Percentiles rank a stretch among this genome's conserved stretches.
Evolutionary conservation across 2,888 invertebrate species (phyloP).

Genomic region (Molorchus minor): DNA sequence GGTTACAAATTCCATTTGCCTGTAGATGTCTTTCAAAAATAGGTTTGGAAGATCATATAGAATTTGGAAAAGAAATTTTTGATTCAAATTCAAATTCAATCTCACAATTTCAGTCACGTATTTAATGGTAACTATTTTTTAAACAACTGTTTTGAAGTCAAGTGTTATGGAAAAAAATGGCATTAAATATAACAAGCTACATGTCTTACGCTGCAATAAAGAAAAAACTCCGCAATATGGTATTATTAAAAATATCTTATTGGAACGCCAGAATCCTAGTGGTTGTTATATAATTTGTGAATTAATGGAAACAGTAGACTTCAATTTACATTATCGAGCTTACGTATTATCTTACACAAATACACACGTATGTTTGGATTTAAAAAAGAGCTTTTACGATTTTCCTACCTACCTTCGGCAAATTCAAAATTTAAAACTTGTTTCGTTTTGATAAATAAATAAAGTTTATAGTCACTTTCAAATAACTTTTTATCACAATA

Average conservation of each 20-base stretch:
- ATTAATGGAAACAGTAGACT: conserved; percentile 3
- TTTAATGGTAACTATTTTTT: conserved; percentile 7
- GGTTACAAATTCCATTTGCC: conserved; percentile 26
- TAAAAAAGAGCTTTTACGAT: conserved; percentile 11
- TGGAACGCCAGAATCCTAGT: conserved; percentile 7
- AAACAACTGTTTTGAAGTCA: conserved; percentile 20
- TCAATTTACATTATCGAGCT: conserved; percentile 7
- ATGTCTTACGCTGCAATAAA: conserved; percentile 1
- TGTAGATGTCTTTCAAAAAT: conserved; percentile 24
- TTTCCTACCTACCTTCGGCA: neutral
- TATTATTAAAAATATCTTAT: conserved; percentile 15
- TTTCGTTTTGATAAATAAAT: neutral
- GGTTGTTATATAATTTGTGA: conserved; percentile 21
- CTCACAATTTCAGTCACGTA: conserved; percentile 6
- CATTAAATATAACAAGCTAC: conserved; percentile 6
- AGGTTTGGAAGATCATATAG: conserved; percentile 23
- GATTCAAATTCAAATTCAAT: conserved; percentile 10
- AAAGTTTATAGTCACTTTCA: no score
- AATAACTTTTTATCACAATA: no score
- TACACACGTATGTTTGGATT: neutral
- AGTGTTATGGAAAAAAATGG: conserved; percentile 19
- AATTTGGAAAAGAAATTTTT: conserved; percentile 27
- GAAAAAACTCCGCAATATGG: conserved; percentile 10
- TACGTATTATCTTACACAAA: conserved; percentile 1
- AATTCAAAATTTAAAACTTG: conserved; percentile 17